Conservation (phyloP, 2,888 invertebrate genomes). For the Ophioninae sp. region DNA sequence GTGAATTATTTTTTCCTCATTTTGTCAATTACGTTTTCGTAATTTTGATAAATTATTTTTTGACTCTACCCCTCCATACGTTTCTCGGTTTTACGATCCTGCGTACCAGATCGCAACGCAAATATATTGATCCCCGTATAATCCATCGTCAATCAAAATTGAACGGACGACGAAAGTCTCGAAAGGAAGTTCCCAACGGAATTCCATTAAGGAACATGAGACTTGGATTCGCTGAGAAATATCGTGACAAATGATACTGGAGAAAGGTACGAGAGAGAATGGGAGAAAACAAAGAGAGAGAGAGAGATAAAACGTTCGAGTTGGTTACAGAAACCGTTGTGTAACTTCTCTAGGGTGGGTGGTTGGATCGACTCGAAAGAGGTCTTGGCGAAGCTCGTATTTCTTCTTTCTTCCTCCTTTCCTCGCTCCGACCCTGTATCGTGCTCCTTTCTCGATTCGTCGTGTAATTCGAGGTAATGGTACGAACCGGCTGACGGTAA, state of each 20-base stretch:
- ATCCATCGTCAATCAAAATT: slow-evolving; percentile 17
- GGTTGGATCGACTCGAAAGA: slow-evolving; percentile 48
- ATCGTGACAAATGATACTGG: slow-evolving; percentile 30
- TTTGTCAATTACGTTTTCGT: too few relatives aligned
- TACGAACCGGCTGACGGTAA: background rate
- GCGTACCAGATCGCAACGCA: slow-evolving; percentile 13
- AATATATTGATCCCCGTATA: slow-evolving; percentile 18
- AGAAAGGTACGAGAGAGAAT: background rate
- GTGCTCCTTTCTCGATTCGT: slow-evolving; percentile 9
- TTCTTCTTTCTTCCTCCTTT: slow-evolving; percentile 25
- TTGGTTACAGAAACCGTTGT: slow-evolving; percentile 53
- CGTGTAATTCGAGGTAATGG: slow-evolving; percentile 16
- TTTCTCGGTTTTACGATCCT: slow-evolving; percentile 6
- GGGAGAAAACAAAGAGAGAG: slow-evolving; percentile 1
- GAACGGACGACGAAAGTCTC: background rate
- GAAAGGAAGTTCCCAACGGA: background rate
- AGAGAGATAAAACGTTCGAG: slow-evolving; percentile 8
- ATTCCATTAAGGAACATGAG: slow-evolving; percentile 28
- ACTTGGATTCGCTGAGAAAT: background rate
- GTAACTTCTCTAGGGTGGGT: slow-evolving; percentile 43
- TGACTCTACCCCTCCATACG: too few relatives aligned
- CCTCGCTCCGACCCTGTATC: slow-evolving; percentile 12
- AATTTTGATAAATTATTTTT: too few relatives aligned
- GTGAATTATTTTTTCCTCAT: too few relatives aligned
- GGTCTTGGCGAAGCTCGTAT: slow-evolving; percentile 51